A percentile compares a stretch with the other conserved stretches of the same genome.
phyloP scores from a whole-genome alignment of 2,888 invertebrate species.

The Morpho deidamia region DNA sequence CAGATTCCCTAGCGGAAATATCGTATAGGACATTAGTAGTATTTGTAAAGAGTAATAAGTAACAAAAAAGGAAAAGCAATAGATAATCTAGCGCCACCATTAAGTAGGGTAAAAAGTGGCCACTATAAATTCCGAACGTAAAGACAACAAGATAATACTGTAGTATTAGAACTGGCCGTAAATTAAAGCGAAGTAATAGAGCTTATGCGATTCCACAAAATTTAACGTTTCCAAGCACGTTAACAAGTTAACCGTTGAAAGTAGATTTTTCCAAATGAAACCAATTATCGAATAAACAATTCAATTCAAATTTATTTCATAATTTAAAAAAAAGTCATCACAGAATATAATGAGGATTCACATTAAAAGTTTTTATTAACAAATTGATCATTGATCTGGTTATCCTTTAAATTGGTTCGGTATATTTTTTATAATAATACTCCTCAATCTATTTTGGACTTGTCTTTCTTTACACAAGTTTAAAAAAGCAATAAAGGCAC shows the following conservation, averaged over 20 bases:
- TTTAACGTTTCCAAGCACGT: conserved; percentile 25
- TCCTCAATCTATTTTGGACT: too few species aligned
- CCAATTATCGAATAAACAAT: not conserved
- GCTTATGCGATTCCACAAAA: conserved; percentile 24
- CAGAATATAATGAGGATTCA: too few species aligned
- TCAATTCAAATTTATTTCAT: too few species aligned
- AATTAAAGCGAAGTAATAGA: conserved; percentile 25
- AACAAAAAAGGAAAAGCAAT: not conserved
- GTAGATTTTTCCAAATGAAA: conserved; percentile 7
- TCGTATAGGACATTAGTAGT: too few species aligned
- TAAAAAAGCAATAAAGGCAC: too few species aligned
- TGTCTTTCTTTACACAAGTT: too few species aligned
- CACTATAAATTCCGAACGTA: conserved; percentile 19
- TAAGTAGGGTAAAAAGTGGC: conserved; percentile 12
- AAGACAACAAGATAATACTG: conserved; percentile 23
- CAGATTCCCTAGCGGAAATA: too few species aligned
- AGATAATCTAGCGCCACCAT: conserved; percentile 3
- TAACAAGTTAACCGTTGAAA: conserved; percentile 10
- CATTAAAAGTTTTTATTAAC: too few species aligned
- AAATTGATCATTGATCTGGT: too few species aligned
- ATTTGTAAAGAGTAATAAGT: conserved; percentile 5
- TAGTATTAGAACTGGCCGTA: conserved; percentile 23
- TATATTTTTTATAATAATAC: too few species aligned
- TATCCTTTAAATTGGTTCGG: too few species aligned
- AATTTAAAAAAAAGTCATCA: too few species aligned